Evolutionary conservation across 2,888 invertebrate genomes (phyloP).

Genomic region (Athripsodes cinereus): DNA sequence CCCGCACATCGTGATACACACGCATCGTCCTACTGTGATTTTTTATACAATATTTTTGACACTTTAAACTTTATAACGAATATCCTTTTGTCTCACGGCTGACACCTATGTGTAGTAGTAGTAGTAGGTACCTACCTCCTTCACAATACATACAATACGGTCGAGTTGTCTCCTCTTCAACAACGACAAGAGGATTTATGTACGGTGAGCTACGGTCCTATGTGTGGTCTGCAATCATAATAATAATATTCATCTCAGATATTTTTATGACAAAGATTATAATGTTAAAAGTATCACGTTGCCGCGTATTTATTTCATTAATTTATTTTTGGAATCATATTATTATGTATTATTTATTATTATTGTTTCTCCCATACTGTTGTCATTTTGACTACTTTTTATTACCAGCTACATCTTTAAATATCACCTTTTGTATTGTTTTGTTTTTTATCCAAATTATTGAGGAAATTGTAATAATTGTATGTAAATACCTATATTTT

Average conservation of each 20-base stretch:
- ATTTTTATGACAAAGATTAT: slow-evolving; percentile 1
- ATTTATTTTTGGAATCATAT: too few species aligned
- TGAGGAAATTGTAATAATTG: too few species aligned
- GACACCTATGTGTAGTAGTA: too few species aligned
- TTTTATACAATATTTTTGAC: background rate
- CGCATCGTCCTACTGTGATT: background rate
- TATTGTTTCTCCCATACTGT: too few species aligned
- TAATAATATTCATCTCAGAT: background rate
- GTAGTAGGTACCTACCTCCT: too few species aligned
- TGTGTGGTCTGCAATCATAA: slow-evolving; percentile 1
- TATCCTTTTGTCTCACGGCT: background rate
- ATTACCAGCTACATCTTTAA: too few species aligned
- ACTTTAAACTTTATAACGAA: background rate
- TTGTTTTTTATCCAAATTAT: too few species aligned
- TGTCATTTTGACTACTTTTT: too few species aligned
- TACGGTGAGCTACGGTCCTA: background rate
- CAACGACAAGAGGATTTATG: background rate
- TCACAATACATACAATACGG: background rate
- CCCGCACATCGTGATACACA: background rate
- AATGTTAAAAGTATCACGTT: background rate
- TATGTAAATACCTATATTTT: too few species aligned
- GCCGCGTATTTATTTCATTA: background rate
- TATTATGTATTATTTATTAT: too few species aligned
- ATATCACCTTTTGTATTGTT: too few species aligned
- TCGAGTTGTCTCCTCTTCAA: background rate